Conservation (phyloP, 2,888 invertebrate species). For the Torymus aiolomorphi region DNA sequence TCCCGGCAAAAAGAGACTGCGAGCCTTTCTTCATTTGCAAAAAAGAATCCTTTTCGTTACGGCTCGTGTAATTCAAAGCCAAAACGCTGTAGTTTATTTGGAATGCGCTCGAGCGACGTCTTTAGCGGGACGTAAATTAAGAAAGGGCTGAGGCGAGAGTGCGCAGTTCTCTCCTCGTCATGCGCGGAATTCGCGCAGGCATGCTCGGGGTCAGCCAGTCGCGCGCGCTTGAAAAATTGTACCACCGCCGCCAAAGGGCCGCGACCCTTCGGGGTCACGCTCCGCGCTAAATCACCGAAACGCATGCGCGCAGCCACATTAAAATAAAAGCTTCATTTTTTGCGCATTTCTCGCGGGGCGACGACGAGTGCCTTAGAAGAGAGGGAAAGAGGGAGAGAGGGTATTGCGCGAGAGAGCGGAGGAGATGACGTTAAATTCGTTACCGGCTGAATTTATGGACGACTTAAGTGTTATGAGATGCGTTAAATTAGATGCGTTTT, state of each 20-base stretch:
- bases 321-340: constrained; percentile 46
- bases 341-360: background rate
- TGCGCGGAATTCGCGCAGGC: constrained; percentile 31
- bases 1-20: constrained; percentile 10
- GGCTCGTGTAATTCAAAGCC: constrained; percentile 21
- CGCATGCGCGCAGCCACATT: constrained; percentile 33
- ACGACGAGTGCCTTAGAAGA: too few relatives aligned
- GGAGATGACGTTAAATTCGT: constrained; percentile 39
- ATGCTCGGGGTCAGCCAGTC: constrained; percentile 3
- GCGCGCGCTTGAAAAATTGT: constrained; percentile 41
- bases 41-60: background rate
- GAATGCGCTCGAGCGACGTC: constrained; percentile 19
- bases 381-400: too few relatives aligned
- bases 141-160: background rate
- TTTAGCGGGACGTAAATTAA: constrained; percentile 42
- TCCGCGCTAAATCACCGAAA: constrained; percentile 49
- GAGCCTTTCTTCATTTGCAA: background rate
- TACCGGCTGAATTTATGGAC: constrained; percentile 46
- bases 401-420: too few relatives aligned
- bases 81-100: constrained; percentile 26
- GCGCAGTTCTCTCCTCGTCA: constrained; percentile 23
- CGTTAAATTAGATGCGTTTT: constrained; percentile 40
- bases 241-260: constrained; percentile 4
- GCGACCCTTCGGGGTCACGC: constrained; percentile 32
- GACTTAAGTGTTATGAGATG: constrained; percentile 50